Conservation (phyloP, 1,140 invertebrate genomes). For the Drosophila erecta region DNA sequence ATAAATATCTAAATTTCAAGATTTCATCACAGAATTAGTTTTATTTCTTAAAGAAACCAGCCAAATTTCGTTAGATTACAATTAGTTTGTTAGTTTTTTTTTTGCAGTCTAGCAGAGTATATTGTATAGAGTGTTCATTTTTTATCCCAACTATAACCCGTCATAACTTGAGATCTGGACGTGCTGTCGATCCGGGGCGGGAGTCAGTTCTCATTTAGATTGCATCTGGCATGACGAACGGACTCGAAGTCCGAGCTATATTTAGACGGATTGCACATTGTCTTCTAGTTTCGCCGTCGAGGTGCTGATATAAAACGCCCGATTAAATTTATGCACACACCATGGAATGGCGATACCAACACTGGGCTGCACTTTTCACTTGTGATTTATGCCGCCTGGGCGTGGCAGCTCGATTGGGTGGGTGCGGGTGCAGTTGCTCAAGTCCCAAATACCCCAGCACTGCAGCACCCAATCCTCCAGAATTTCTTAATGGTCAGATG, state of each 20-base stretch:
- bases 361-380: slow-evolving; percentile 60
- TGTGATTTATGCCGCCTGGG: slow-evolving; percentile 69
- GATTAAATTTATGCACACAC: slow-evolving; percentile 71
- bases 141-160: slow-evolving; percentile 22
- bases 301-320: slow-evolving; percentile 52
- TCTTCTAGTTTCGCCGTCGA: slow-evolving; percentile 27
- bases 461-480: slow-evolving; percentile 23
- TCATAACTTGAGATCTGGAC: slow-evolving; percentile 37
- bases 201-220: slow-evolving; percentile 27
- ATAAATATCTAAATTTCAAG: not conserved
- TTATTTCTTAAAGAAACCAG: too few species aligned
- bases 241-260: slow-evolving; percentile 33
- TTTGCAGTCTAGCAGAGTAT: not conserved
- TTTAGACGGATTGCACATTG: slow-evolving; percentile 33
- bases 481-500: slow-evolving; percentile 75
- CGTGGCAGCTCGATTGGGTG: slow-evolving; percentile 33
- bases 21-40: too few species aligned
- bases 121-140: slow-evolving; percentile 5
- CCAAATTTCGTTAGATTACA: too few species aligned
- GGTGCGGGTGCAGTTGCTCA: slow-evolving; percentile 14
- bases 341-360: slow-evolving; percentile 37
- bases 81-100: too few species aligned
- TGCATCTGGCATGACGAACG: slow-evolving; percentile 44
- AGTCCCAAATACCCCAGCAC: not conserved
- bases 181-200: slow-evolving; percentile 37